A percentile compares a stretch with the other conserved stretches of the same genome.
These are phyloP conservation scores for Corynorhinus townsendii DNA, from an alignment of 2,113 vertebrate genomes.

Conservation along the genomic window DNA sequence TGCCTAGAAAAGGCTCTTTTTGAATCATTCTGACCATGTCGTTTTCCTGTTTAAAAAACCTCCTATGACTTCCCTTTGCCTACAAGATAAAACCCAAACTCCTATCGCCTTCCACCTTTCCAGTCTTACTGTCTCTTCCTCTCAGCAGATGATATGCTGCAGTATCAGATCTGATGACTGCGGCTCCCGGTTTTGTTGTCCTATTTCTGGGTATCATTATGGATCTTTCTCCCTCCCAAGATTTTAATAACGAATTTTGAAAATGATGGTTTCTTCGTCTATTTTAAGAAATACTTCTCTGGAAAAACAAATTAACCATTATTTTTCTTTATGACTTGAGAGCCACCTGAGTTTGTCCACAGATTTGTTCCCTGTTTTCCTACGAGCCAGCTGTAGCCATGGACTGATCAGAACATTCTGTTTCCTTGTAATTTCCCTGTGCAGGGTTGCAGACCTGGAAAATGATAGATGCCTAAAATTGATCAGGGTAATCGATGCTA, in stretches of 20 bases:
- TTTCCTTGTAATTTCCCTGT: conserved; percentile 57
- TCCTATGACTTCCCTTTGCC: neutral
- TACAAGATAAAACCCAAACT: neutral
- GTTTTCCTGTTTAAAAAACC: conserved; percentile 2
- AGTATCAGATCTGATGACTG: neutral
- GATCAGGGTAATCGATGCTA: conserved; percentile 71
- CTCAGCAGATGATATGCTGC: neutral
- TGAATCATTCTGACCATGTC: neutral
- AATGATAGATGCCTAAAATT: conserved; percentile 70
- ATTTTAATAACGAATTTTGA: conserved; percentile 35
- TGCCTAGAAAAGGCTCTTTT: neutral
- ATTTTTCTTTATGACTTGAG: neutral
- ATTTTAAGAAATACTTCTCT: conserved; percentile 35
- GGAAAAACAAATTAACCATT: conserved; percentile 23
- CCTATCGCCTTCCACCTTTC: neutral
- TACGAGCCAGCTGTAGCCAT: neutral
- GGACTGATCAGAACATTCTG: conserved; percentile 35
- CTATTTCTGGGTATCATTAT: neutral
- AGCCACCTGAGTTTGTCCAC: neutral
- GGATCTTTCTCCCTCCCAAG: neutral
- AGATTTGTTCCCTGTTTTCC: conserved; percentile 44
- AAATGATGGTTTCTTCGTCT: conserved; percentile 39
- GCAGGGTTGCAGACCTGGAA: conserved; percentile 28
- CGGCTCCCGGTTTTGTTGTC: neutral
- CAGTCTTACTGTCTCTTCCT: neutral